These are phyloP conservation scores for Lutraria rhynchaena DNA, from an alignment of 1,140 invertebrate species.

Conservation along the genomic window DNA sequence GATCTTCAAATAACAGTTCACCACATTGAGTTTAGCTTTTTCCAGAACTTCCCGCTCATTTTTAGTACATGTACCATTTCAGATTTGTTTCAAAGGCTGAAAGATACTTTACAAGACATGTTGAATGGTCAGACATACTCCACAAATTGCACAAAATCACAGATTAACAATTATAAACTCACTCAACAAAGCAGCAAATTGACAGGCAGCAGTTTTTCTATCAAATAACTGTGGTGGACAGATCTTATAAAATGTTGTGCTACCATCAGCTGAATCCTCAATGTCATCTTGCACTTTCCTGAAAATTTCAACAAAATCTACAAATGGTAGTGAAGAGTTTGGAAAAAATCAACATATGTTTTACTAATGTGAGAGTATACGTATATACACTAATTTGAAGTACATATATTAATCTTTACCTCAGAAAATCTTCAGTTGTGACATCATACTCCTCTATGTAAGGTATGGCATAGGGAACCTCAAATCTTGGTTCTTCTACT, in stretches of 20 bases:
- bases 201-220: not conserved
- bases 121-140: not conserved
- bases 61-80: not conserved
- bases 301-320: no score
- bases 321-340: no score
- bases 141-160: not conserved
- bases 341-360: no score
- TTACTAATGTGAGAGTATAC: no score
- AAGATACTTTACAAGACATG: not conserved
- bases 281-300: constrained; percentile 1
- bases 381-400: no score
- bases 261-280: not conserved
- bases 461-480: not conserved
- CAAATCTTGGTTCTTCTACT: constrained; percentile 14
- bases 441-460: no score
- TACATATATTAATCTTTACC: no score
- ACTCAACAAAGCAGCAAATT: constrained; percentile 1
- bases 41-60: not conserved
- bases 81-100: not conserved
- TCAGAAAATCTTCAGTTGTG: no score
- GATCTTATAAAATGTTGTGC: constrained; percentile 9
- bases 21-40: not conserved
- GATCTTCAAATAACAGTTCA: not conserved
- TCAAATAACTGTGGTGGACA: constrained; percentile 14
- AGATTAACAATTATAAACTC: not conserved